Evolutionary conservation across 2,888 invertebrate species (phyloP).

Genomic region (Rugalucina vietnamica): DNA sequence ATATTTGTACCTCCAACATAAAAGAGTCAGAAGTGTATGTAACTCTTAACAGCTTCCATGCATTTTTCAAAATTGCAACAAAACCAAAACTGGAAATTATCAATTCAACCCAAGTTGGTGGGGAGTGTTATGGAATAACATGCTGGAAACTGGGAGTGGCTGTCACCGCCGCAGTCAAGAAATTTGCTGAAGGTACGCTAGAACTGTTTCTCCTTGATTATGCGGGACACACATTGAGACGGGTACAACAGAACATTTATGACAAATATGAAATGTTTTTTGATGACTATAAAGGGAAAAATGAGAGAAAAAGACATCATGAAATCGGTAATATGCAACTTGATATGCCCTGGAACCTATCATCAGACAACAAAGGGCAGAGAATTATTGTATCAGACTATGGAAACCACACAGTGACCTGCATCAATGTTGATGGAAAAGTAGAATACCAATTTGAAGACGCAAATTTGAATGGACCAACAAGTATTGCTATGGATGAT

Average conservation of each 20-base stretch:
- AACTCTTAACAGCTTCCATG: slow-evolving; percentile 37
- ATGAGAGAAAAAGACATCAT: not conserved
- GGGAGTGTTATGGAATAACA: slow-evolving; percentile 49
- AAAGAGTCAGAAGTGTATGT: slow-evolving; percentile 34
- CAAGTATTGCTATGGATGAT: slow-evolving; percentile 37
- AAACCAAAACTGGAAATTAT: slow-evolving; percentile 21
- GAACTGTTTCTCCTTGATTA: slow-evolving; percentile 51
- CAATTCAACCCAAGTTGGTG: slow-evolving; percentile 23
- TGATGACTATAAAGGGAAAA: not conserved
- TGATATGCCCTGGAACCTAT: slow-evolving; percentile 56
- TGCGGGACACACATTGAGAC: slow-evolving; percentile 22
- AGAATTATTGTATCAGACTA: slow-evolving; percentile 50
- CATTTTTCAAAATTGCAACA: slow-evolving; percentile 30
- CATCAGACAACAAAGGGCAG: slow-evolving; percentile 38
- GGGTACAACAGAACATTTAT: not conserved
- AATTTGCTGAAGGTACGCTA: slow-evolving; percentile 29
- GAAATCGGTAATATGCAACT: slow-evolving; percentile 37
- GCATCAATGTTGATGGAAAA: slow-evolving; percentile 40
- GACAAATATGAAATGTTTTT: slow-evolving; percentile 12
- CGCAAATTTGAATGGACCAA: slow-evolving; percentile 41
- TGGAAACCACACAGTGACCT: slow-evolving; percentile 47
- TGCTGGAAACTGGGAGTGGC: slow-evolving; percentile 52
- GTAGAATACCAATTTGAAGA: slow-evolving; percentile 51
- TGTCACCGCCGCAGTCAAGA: slow-evolving; percentile 26
- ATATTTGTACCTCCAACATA: slow-evolving; percentile 50